Evolutionary conservation across 1,140 invertebrate genomes (phyloP).

Genomic region (Caenorhabditis remanei): DNA sequence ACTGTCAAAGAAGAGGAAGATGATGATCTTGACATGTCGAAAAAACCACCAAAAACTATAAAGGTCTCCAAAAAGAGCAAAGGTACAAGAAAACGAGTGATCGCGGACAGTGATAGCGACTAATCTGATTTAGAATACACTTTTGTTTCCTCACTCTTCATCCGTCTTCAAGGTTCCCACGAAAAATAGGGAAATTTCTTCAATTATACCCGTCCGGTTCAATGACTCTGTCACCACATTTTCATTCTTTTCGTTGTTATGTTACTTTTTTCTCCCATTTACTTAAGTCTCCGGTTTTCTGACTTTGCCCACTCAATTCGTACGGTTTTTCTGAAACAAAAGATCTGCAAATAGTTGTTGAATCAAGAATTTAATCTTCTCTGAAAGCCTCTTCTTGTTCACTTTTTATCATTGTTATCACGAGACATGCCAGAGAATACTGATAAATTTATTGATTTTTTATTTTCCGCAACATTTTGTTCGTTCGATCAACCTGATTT

Average conservation of each 20-base stretch:
- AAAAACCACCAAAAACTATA: neutral
- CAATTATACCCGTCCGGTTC: constrained; percentile 7
- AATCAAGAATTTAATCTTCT: neutral
- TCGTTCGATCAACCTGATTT: neutral
- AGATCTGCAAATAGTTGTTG: neutral
- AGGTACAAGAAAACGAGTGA: neutral
- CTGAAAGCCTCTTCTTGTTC: constrained; percentile 6
- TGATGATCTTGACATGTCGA: neutral
- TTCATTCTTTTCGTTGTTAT: neutral
- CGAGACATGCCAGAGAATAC: neutral
- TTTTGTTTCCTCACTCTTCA: neutral
- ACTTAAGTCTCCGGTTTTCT: neutral
- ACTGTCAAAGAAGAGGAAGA: neutral
- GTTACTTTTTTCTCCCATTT: neutral
- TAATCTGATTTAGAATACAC: neutral
- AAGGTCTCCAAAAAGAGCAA: neutral
- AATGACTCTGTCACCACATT: neutral
- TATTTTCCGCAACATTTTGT: neutral
- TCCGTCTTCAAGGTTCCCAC: neutral
- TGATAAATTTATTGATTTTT: constrained; percentile 18
- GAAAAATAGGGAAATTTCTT: neutral
- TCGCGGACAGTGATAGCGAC: constrained; percentile 9
- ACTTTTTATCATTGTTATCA: constrained; percentile 21
- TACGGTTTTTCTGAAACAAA: neutral
- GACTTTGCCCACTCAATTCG: neutral